phyloP scores from a whole-genome alignment of 2,888 invertebrate species.

The Drosophila limbata region DNA sequence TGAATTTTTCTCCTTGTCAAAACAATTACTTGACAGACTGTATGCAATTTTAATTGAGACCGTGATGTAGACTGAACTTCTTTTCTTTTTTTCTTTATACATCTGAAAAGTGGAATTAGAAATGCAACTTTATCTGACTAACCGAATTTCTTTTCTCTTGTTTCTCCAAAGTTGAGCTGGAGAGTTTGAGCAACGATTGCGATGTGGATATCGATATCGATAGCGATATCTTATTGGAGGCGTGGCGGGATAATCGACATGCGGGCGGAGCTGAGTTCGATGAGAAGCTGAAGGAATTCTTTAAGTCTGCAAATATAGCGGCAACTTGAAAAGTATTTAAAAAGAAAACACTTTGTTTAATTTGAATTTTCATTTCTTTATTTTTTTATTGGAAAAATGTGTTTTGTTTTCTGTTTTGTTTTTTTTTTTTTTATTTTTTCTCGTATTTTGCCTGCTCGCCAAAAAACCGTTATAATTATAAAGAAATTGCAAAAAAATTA shows the following conservation, averaged over 20 bases:
- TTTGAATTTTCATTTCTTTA: constrained; percentile 51
- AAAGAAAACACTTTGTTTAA: neutral
- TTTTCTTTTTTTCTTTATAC: too few species aligned
- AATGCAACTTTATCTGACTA: constrained; percentile 35
- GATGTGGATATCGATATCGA: constrained; percentile 7
- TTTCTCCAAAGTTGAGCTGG: constrained; percentile 23
- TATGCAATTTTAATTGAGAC: too few species aligned
- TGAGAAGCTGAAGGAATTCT: neutral
- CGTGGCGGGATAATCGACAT: constrained; percentile 43
- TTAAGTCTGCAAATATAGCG: neutral
- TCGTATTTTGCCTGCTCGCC: constrained; percentile 62
- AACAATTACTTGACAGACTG: too few species aligned
- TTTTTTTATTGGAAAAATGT: constrained; percentile 75
- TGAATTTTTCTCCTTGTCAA: too few species aligned
- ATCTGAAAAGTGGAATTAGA: neutral
- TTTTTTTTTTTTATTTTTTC: constrained; percentile 37
- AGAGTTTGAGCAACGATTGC: neutral
- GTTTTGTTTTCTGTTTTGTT: constrained; percentile 41
- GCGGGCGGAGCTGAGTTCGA: constrained; percentile 44
- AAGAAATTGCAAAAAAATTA: constrained; percentile 73
- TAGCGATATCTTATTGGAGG: neutral
- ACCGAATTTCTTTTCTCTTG: neutral
- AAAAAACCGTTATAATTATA: constrained; percentile 68
- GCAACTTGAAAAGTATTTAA: neutral
- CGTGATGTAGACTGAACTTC: too few species aligned